Base-by-base conservation (phyloP, 2,888 invertebrate genomes). In the Leptopilina drosophilae region DNA sequence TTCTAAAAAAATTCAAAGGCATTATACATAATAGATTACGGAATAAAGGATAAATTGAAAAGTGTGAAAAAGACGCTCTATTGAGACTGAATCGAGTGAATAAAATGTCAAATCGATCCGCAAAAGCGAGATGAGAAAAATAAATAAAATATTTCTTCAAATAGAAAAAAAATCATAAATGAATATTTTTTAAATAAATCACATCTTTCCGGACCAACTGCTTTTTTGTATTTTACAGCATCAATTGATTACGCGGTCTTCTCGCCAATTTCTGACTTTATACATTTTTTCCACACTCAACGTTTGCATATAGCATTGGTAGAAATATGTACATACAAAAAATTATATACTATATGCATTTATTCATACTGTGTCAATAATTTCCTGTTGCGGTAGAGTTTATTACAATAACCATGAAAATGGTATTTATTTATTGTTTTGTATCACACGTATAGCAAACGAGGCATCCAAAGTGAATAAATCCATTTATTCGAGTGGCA, bases 11-110 rank as follows among this genome's bases (percentile, higher is more conserved):
- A 56, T 53, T 73, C 33, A 53, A 33, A 33, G 33, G 69, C 20
- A 53, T 3, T 26, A 14, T 20, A 26, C 8, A 69, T 12, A 69
- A 53, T 69, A 73, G 69, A 73, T 9, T 20, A 53, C 8, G 4
- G 69, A 73, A 33, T 73, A 53, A 73, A 53, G 53, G 33, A 56
- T 26, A 33, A 69, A 69, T 33, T 33, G 33, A 56, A 42, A 33
- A 53, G 33, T 8, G 33, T 26, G 8, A 53, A 69, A 49, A 53
- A 49, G 69, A 14, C 69, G 8, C 26, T 42, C 42, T n/a, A 56
- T 15, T 73, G 7, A 56, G 8, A 9, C 26, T 33, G 26, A 5
- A 73, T 26, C 62, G 62, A 62, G 62, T 15, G 15, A 20, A 62
- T 53, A 7, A 69, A 73, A 56, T 56, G 33, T n/a, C 53, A 20